phyloP scores from a whole-genome alignment of 2,113 vertebrate species.

The Galeopterus variegatus region DNA sequence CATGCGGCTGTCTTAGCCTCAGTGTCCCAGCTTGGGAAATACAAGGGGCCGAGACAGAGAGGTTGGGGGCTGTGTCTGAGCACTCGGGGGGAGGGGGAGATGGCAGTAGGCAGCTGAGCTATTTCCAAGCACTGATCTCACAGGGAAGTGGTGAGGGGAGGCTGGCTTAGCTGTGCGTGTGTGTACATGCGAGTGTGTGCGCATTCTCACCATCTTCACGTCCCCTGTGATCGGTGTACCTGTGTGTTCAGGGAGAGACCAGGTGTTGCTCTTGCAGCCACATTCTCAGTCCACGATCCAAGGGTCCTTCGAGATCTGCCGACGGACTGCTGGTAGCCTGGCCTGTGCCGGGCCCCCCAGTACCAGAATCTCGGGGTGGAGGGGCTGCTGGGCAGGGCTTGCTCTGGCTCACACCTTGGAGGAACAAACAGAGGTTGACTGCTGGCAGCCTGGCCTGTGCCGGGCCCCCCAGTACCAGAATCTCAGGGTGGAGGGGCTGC shows the following conservation, averaged over 20 bases:
- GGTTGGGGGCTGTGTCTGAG: not conserved
- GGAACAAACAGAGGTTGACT: not conserved
- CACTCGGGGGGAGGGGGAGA: fast-evolving
- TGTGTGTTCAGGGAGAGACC: not conserved
- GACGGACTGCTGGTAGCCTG: not conserved
- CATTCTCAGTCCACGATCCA: not conserved
- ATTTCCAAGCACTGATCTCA: constrained; percentile 42
- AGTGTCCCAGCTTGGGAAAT: not conserved
- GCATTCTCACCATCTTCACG: fast-evolving
- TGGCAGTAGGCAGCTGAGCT: not conserved
- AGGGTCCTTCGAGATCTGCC: not conserved
- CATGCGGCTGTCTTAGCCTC: not conserved
- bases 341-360: not conserved
- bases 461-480: not conserved
- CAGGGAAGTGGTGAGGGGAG: not conserved
- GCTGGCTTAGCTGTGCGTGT: not conserved
- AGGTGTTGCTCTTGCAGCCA: not conserved
- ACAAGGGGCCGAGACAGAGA: not conserved
- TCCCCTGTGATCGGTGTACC: not conserved
- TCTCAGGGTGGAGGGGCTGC: not conserved
- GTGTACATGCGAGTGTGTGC: fast-evolving
- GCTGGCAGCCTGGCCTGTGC: too few species aligned
- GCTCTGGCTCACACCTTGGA: not conserved
- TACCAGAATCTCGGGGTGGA: not conserved
- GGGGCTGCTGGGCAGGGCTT: not conserved